Evolutionary conservation across 2,113 vertebrate species (phyloP).

Genomic region (Plectropomus leopardus): DNA sequence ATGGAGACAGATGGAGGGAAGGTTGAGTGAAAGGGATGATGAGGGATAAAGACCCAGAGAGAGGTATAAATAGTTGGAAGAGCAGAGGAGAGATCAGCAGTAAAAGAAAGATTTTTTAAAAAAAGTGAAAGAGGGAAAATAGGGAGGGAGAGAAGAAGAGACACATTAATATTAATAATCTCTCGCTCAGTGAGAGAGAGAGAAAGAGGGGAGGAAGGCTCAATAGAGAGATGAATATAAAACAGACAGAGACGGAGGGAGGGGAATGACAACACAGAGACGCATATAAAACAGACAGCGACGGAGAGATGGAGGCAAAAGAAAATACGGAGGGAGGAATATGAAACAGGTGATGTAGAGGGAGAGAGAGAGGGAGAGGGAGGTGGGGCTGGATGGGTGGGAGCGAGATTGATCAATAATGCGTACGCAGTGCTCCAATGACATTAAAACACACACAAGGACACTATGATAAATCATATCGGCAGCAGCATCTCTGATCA

Average conservation of each 20-base stretch:
- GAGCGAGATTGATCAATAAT: conserved; percentile 74
- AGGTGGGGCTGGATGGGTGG: conserved; percentile 23
- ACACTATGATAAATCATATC: conserved; percentile 66
- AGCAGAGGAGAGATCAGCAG: conserved; percentile 67
- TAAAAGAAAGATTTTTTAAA: conserved; percentile 50
- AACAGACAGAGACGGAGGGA: conserved; percentile 72
- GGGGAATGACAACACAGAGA: conserved; percentile 64
- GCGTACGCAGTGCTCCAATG: conserved; percentile 64
- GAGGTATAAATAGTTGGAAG: conserved; percentile 71
- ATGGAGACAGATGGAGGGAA: conserved; percentile 70
- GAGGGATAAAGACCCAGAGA: conserved; percentile 67
- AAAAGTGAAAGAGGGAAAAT: conserved; percentile 58
- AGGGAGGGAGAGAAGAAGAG: conserved; percentile 60
- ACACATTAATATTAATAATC: conserved; percentile 84
- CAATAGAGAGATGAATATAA: conserved; percentile 80
- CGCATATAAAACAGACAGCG: conserved; percentile 67
- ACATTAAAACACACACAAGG: conserved; percentile 78
- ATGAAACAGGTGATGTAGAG: conserved; percentile 62
- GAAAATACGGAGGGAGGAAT: conserved; percentile 69
- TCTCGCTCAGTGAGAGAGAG: conserved; percentile 64
- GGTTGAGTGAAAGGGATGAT: conserved; percentile 68
- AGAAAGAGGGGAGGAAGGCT: conserved; percentile 45
- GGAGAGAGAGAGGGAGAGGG: conserved; percentile 27
- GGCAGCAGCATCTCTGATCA: conserved; percentile 42
- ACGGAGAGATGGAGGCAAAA: conserved; percentile 50